phyloP scores from a whole-genome alignment of 2,113 vertebrate species.

The Platanista minor region DNA sequence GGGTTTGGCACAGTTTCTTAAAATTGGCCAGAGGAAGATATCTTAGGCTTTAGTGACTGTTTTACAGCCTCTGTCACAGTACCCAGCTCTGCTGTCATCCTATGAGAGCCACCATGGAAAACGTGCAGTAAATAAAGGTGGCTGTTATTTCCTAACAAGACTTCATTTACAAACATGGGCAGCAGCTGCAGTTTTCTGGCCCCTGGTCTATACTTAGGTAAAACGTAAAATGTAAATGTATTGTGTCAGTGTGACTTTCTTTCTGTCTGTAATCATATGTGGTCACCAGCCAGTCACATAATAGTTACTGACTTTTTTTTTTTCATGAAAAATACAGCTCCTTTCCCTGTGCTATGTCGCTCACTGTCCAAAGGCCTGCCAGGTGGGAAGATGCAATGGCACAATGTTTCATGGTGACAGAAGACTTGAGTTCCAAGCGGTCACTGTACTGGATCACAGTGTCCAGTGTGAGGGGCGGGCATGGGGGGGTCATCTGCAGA shows the following conservation, averaged over 20 bases:
- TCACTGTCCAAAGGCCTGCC: not conserved
- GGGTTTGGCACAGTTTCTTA: no score
- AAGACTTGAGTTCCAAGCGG: not conserved
- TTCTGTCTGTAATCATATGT: not conserved
- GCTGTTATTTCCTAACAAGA: not conserved
- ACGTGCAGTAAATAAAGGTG: not conserved
- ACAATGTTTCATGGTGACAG: not conserved
- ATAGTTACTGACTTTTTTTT: not conserved
- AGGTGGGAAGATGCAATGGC: not conserved
- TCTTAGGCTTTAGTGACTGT: not conserved
- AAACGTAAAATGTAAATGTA: not conserved
- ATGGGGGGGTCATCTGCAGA: not conserved
- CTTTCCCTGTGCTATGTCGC: not conserved
- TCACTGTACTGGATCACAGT: not conserved
- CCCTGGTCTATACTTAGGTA: not conserved
- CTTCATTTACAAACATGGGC: not conserved
- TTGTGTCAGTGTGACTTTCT: not conserved
- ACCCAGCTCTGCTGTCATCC: not conserved
- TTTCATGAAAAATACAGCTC: not conserved
- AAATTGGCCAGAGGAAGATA: not conserved
- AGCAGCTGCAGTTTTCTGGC: not conserved
- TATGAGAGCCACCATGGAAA: not conserved
- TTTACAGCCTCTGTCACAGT: not conserved
- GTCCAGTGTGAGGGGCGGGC: not conserved
- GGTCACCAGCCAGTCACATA: not conserved